Conservation (phyloP, 23 tunicate genomes). For the Trididemnum nubilum region DNA sequence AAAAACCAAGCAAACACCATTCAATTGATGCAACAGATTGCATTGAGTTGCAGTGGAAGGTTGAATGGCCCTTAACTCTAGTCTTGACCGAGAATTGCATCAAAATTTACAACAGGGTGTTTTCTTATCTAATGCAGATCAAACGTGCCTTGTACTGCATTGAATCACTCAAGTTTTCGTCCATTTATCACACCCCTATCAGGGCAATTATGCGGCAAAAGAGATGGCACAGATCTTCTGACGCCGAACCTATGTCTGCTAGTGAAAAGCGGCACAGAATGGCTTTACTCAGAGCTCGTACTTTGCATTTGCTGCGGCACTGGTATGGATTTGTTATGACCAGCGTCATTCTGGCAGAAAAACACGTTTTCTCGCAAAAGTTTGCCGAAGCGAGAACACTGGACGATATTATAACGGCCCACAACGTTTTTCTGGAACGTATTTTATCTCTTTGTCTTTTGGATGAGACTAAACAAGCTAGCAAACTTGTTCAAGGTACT, state of each 20-base stretch:
- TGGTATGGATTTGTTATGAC: slow-evolving; percentile 86
- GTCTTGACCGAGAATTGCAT: slow-evolving; percentile 39
- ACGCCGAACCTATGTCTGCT: neutral
- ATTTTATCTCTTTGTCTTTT: slow-evolving; percentile 51
- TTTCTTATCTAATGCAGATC: slow-evolving; percentile 59
- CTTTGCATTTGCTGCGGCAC: slow-evolving; percentile 60
- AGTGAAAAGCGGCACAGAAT: slow-evolving; percentile 42
- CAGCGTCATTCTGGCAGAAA: slow-evolving; percentile 74
- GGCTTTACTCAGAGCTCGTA: slow-evolving; percentile 50
- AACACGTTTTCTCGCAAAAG: slow-evolving; percentile 24
- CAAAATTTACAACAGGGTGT: slow-evolving; percentile 37
- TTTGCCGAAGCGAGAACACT: slow-evolving; percentile 36
- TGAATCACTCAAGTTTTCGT: slow-evolving; percentile 53
- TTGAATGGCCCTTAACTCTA: slow-evolving; percentile 66
- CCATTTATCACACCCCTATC: neutral
- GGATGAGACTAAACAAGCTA: slow-evolving; percentile 32
- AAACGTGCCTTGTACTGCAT: slow-evolving; percentile 65
- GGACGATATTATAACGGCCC: slow-evolving; percentile 59
- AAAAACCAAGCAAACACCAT: neutral
- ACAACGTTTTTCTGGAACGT: slow-evolving; percentile 51
- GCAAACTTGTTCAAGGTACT: slow-evolving; percentile 74
- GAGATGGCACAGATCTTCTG: neutral
- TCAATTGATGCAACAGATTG: slow-evolving; percentile 47
- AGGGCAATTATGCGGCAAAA: neutral
- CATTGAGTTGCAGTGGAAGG: slow-evolving; percentile 42